These are phyloP conservation scores for Merodon equestris DNA, from an alignment of 2,888 invertebrate species.

Conservation along the genomic window DNA sequence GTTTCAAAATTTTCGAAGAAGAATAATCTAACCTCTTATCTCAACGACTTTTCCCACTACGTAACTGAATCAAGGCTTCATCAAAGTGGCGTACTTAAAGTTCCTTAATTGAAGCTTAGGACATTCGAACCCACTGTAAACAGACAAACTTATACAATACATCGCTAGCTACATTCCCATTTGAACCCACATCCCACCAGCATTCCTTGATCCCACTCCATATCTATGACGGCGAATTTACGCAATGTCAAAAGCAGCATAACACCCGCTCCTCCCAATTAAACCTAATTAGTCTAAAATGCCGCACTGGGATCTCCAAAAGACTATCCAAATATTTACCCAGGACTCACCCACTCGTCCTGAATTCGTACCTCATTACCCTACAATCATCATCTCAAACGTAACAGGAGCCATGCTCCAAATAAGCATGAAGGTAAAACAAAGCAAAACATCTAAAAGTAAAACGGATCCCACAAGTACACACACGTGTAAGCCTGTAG, in stretches of 20 bases:
- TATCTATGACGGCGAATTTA: neutral
- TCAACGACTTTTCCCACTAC: too few species aligned
- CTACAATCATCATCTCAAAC: neutral
- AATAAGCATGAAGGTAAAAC: constrained; percentile 12
- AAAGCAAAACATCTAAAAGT: neutral
- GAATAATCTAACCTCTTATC: too few species aligned
- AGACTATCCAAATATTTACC: constrained; percentile 11
- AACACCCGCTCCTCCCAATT: neutral
- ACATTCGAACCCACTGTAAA: too few species aligned
- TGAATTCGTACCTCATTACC: neutral
- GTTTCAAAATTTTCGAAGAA: too few species aligned
- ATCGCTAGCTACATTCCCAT: too few species aligned
- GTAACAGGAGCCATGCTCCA: constrained; percentile 2
- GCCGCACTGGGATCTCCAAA: neutral
- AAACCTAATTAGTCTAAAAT: constrained; percentile 23
- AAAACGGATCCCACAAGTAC: neutral
- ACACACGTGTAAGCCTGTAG: neutral
- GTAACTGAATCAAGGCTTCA: too few species aligned
- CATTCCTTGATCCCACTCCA: too few species aligned
- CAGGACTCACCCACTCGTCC: neutral
- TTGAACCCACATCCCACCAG: too few species aligned
- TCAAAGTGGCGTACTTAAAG: too few species aligned
- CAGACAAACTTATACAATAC: too few species aligned
- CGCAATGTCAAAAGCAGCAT: neutral
- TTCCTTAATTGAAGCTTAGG: too few species aligned